Evolutionary conservation across 2,113 vertebrate species (phyloP).

Genomic region (Capricornis sumatraensis): DNA sequence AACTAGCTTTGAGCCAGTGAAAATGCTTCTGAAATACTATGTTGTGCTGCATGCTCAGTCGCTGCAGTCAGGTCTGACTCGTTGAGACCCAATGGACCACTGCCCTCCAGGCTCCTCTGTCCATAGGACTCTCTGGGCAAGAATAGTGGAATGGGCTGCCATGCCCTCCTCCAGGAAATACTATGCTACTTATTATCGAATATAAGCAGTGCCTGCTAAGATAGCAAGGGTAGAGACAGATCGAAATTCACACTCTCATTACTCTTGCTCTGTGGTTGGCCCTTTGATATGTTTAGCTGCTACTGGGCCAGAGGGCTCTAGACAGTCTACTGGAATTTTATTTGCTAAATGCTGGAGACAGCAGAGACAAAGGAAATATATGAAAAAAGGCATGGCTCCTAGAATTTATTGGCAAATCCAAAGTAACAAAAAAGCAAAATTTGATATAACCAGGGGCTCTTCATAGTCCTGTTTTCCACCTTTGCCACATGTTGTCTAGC

Average conservation of each 20-base stretch:
- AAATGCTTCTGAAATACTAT: slow-evolving; percentile 17
- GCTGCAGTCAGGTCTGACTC: not conserved
- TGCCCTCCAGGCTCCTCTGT: not conserved
- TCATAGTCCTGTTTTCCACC: slow-evolving; percentile 45
- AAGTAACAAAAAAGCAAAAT: slow-evolving; percentile 64
- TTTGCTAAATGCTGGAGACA: slow-evolving; percentile 46
- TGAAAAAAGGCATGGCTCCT: slow-evolving; percentile 46
- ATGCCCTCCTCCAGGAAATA: not conserved
- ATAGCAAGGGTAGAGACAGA: not conserved
- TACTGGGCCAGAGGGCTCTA: slow-evolving; percentile 39
- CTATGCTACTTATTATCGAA: not conserved
- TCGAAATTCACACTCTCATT: not conserved
- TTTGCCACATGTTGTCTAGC: slow-evolving; percentile 30
- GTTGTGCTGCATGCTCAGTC: not conserved
- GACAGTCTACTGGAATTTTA: slow-evolving; percentile 51
- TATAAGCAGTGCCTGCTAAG: not conserved
- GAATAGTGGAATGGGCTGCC: not conserved
- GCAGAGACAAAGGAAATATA: slow-evolving; percentile 55
- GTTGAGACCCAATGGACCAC: not conserved
- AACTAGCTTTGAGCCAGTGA: not conserved
- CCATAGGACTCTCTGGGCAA: not conserved
- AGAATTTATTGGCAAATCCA: slow-evolving; percentile 55
- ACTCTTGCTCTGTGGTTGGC: not conserved
- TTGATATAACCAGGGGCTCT: slow-evolving; percentile 35
- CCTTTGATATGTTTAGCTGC: slow-evolving; percentile 42